phyloP scores from a whole-genome alignment of 2,113 vertebrate species.

The Halcyon malimbica region DNA sequence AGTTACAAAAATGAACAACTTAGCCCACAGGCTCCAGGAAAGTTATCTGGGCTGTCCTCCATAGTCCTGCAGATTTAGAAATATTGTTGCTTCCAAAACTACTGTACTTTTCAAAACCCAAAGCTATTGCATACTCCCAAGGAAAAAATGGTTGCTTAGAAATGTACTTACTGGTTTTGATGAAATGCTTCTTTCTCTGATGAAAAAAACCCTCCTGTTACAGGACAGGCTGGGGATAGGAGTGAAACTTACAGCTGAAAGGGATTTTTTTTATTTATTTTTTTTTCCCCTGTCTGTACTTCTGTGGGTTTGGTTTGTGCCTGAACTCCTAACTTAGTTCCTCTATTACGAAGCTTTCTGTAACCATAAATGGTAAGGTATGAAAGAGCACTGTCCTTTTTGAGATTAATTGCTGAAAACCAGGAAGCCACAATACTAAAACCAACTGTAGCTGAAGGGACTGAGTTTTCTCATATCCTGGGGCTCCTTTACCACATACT shows the following conservation, averaged over 20 bases:
- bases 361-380: constrained; percentile 84
- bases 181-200: not conserved
- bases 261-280: not conserved
- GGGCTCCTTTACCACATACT: not conserved
- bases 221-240: not conserved
- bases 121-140: not conserved
- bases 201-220: not conserved
- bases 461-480: not conserved
- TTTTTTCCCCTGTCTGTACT: not conserved
- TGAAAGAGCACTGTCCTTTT: constrained; percentile 54
- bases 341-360: constrained; percentile 37
- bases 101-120: not conserved
- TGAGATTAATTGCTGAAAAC: constrained; percentile 49
- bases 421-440: constrained; percentile 20
- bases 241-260: not conserved
- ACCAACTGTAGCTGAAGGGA: not conserved
- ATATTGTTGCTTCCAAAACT: not conserved
- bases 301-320: not conserved
- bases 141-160: not conserved
- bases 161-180: constrained; percentile 51
- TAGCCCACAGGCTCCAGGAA: not conserved
- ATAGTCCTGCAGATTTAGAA: not conserved
- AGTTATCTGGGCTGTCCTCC: not conserved
- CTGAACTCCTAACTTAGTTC: constrained; percentile 26
- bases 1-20: not conserved